phyloP scores from a whole-genome alignment of 2,113 vertebrate species.

The Macaca mulatta region DNA sequence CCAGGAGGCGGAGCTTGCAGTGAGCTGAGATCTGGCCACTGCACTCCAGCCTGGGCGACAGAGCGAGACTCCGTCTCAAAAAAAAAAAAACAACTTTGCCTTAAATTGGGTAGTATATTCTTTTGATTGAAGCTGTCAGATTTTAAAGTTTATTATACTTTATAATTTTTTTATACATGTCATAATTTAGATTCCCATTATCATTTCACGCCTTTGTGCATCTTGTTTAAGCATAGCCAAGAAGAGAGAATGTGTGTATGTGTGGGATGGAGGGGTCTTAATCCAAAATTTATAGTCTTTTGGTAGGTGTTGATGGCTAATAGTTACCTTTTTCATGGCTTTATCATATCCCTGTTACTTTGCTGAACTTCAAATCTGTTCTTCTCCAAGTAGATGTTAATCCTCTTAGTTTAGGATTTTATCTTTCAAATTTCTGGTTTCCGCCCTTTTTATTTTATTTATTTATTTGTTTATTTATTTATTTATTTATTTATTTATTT shows the following conservation, averaged over 20 bases:
- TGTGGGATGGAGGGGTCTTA: not conserved
- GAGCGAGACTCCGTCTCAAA: too few relatives aligned
- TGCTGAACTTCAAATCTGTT: slow-evolving; percentile 10
- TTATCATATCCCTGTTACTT: not conserved
- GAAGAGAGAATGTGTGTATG: not conserved
- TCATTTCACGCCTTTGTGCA: not conserved
- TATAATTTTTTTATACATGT: slow-evolving; percentile 29
- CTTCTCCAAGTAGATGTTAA: slow-evolving; percentile 11
- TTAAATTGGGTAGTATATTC: slow-evolving; percentile 29
- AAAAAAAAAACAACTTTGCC: not conserved
- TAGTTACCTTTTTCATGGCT: not conserved
- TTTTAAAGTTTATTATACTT: not conserved
- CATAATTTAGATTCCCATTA: not conserved
- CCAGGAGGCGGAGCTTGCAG: too few relatives aligned
- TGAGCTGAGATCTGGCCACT: too few relatives aligned
- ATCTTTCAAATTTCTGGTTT: slow-evolving; percentile 35
- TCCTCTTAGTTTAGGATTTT: not conserved
- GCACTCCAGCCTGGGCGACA: too few relatives aligned
- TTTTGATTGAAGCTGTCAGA: not conserved
- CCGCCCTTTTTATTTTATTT: too few relatives aligned
- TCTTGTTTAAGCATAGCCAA: not conserved
- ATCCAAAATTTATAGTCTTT: slow-evolving; percentile 1
- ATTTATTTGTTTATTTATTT: too few relatives aligned
- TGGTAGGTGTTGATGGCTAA: not conserved
- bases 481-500: too few relatives aligned